Evolutionary conservation across 2,888 invertebrate genomes (phyloP).

Genomic region (Ennomos fuscantarius): DNA sequence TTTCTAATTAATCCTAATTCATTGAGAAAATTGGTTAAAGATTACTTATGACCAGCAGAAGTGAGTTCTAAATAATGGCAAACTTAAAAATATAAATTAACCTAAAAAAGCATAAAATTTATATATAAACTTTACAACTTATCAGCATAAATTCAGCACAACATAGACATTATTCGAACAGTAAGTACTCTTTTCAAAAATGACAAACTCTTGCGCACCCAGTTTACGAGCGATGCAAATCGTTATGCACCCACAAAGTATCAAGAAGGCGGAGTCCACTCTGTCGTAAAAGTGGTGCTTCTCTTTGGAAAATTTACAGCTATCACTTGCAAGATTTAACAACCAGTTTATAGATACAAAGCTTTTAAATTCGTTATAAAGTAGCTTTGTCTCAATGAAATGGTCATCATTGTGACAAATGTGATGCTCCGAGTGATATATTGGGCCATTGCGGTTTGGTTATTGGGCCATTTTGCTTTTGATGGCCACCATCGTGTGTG

Average conservation of each 20-base stretch:
- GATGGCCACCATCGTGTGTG: constrained; percentile 24
- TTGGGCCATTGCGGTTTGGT: constrained; percentile 51
- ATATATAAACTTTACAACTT: too few relatives aligned
- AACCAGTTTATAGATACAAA: constrained; percentile 80
- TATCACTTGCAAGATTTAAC: constrained; percentile 80
- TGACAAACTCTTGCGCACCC: constrained; percentile 34
- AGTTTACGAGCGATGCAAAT: constrained; percentile 71
- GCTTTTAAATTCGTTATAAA: constrained; percentile 78
- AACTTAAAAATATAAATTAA: too few relatives aligned
- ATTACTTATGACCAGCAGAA: too few relatives aligned
- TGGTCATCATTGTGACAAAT: constrained; percentile 60
- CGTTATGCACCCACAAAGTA: constrained; percentile 70
- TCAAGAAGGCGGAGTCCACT: constrained; percentile 75
- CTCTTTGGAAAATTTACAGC: constrained; percentile 79
- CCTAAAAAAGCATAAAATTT: too few relatives aligned
- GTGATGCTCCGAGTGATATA: constrained; percentile 53
- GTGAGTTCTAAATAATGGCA: too few relatives aligned
- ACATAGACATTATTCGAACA: not conserved
- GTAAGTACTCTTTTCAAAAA: constrained; percentile 11
- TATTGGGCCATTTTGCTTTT: constrained; percentile 44
- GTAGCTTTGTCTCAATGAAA: constrained; percentile 72
- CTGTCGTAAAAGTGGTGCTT: constrained; percentile 75
- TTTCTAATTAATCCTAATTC: too few relatives aligned
- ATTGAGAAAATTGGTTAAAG: too few relatives aligned
- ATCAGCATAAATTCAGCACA: too few relatives aligned